These are phyloP conservation scores for Sylvia borin DNA, from an alignment of 2,797 vertebrate species.

Conservation along the genomic window DNA sequence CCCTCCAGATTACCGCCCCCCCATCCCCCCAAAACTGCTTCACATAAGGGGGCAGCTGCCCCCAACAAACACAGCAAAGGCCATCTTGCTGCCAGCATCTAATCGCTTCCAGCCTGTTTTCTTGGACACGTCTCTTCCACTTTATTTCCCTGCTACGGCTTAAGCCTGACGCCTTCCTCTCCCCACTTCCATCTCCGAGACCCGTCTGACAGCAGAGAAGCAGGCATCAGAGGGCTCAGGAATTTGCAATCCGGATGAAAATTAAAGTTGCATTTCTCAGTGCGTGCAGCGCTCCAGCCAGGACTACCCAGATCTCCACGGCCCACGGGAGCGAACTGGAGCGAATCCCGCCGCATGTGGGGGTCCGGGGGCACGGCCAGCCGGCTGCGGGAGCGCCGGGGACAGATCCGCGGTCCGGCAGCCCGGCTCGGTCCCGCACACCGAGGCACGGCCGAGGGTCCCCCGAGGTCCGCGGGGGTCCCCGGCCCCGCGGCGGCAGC, in stretches of 20 bases:
- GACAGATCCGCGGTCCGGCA: background rate
- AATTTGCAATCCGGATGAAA: background rate
- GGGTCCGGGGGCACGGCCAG: background rate
- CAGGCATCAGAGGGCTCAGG: background rate
- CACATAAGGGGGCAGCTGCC: background rate
- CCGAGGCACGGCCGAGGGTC: background rate
- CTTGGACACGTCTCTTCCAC: background rate
- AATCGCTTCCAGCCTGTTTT: background rate
- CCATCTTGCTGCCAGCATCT: background rate
- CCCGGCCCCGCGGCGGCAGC: background rate
- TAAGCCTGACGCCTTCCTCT: background rate
- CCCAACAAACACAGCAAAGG: background rate
- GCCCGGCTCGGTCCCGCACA: background rate
- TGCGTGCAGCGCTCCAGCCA: background rate
- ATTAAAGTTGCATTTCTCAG: background rate
- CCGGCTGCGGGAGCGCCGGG: background rate
- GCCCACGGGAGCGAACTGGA: background rate
- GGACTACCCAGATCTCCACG: fast-evolving
- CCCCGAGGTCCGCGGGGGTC: background rate
- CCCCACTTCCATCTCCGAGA: background rate
- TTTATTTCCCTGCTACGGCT: background rate
- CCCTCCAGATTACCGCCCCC: background rate
- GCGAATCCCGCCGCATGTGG: background rate
- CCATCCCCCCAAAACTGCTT: background rate
- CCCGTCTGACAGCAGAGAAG: background rate